Percentiles rank a stretch among this genome's conserved stretches.
Conservation (phyloP, 2,888 invertebrate species). For the Nephrocerus scutellatus region DNA sequence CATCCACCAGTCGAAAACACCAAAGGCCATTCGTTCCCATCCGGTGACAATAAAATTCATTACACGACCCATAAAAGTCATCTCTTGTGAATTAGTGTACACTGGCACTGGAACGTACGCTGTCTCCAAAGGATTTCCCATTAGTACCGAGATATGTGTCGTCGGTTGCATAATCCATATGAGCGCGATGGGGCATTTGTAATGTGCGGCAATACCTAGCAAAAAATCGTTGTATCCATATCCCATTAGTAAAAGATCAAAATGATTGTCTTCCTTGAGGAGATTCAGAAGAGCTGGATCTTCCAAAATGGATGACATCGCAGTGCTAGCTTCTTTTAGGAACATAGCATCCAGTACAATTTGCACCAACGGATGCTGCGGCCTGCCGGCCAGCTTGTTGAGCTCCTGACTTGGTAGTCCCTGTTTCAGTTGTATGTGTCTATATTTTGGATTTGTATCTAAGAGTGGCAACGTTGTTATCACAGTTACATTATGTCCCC, state of each 20-base stretch:
- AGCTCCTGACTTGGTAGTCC: slow-evolving; percentile 28
- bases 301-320: slow-evolving; percentile 24
- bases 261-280: slow-evolving; percentile 36
- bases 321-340: too few relatives aligned
- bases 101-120: slow-evolving; percentile 31
- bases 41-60: slow-evolving; percentile 22
- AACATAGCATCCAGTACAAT: slow-evolving; percentile 24
- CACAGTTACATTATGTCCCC: slow-evolving; percentile 43
- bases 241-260: slow-evolving; percentile 40
- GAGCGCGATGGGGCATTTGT: slow-evolving; percentile 36
- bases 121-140: slow-evolving; percentile 36
- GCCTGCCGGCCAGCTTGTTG: slow-evolving; percentile 22
- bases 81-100: slow-evolving; percentile 17
- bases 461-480: slow-evolving; percentile 33
- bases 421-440: slow-evolving; percentile 34
- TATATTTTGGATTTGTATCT: slow-evolving; percentile 34
- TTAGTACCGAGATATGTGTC: slow-evolving; percentile 22
- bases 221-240: slow-evolving; percentile 39
- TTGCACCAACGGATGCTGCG: too few relatives aligned
- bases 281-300: slow-evolving; percentile 33
- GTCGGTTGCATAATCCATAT: slow-evolving; percentile 30
- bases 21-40: slow-evolving; percentile 9
- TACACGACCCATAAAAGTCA: slow-evolving; percentile 29
- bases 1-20: slow-evolving; percentile 11
- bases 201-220: slow-evolving; percentile 33